A percentile compares a stretch with the other conserved stretches of the same genome.
Evolutionary conservation across 2,888 invertebrate genomes (phyloP).

Genomic region (Plusia festucae): DNA sequence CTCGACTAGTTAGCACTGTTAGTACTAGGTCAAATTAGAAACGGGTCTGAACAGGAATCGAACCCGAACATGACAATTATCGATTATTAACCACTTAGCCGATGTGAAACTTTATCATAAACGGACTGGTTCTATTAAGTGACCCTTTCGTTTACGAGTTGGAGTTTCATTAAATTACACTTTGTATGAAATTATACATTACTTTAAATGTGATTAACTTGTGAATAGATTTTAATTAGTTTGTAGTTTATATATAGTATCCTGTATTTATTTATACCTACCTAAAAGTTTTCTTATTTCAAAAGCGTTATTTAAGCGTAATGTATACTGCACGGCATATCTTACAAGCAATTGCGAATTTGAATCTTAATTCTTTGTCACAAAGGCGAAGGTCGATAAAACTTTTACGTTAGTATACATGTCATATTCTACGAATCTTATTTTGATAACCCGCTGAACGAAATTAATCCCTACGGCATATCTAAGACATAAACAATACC

Average conservation of each 20-base stretch:
- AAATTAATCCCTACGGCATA: constrained; percentile 28
- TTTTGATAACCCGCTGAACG: constrained; percentile 12
- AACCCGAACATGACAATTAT: constrained; percentile 80
- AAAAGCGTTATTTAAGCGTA: background rate
- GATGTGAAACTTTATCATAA: constrained; percentile 75
- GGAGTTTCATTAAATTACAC: constrained; percentile 27
- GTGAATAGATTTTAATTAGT: background rate
- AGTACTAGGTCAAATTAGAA: constrained; percentile 79
- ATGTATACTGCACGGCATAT: background rate
- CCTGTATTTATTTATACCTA: background rate
- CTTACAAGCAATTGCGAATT: background rate
- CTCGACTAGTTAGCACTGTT: constrained; percentile 54
- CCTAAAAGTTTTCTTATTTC: background rate
- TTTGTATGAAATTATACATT: constrained; percentile 6
- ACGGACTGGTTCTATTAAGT: constrained; percentile 57
- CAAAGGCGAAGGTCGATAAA: background rate
- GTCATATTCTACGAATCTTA: background rate
- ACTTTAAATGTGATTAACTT: background rate
- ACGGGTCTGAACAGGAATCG: constrained; percentile 73
- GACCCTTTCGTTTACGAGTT: constrained; percentile 50
- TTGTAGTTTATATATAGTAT: background rate
- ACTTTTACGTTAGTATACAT: too few species aligned
- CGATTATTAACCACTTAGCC: constrained; percentile 74
- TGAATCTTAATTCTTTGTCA: background rate
- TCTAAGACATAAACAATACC: constrained; percentile 36